Conservation (phyloP, 23 tunicate species). For the Diplosoma virens region DNA sequence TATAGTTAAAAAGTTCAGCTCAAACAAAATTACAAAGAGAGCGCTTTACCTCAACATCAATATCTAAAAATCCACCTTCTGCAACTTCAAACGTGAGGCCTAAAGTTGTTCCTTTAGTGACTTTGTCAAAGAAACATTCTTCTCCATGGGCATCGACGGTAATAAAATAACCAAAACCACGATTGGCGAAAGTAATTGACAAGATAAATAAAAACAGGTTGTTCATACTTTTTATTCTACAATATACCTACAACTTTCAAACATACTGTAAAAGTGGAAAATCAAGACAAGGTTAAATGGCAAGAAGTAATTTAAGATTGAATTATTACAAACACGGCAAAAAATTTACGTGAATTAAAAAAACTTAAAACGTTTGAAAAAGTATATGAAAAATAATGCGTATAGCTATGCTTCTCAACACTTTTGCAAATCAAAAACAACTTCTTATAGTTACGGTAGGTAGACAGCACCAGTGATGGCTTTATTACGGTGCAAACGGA, state of each 20-base stretch:
- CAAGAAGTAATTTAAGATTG: background rate
- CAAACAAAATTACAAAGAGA: too few relatives aligned
- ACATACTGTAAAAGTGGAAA: background rate
- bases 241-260: background rate
- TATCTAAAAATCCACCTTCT: constrained; percentile 98
- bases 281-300: background rate
- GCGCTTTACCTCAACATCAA: constrained; percentile 90
- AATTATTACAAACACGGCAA: background rate
- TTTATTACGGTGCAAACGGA: too few relatives aligned
- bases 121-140: constrained; percentile 97
- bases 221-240: background rate
- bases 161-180: constrained; percentile 52
- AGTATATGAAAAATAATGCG: too few relatives aligned
- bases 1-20: too few relatives aligned
- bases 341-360: background rate
- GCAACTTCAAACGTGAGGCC: constrained; percentile 98
- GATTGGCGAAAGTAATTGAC: background rate
- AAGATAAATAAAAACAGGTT: background rate
- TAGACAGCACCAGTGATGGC: too few relatives aligned
- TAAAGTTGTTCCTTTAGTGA: constrained; percentile 63
- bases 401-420: too few relatives aligned
- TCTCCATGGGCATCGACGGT: constrained; percentile 99
- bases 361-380: background rate
- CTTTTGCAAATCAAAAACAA: too few relatives aligned
- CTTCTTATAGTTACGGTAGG: too few relatives aligned